Evolutionary conservation across 2,888 invertebrate genomes (phyloP).

Genomic region (Leptura quadrifasciata): DNA sequence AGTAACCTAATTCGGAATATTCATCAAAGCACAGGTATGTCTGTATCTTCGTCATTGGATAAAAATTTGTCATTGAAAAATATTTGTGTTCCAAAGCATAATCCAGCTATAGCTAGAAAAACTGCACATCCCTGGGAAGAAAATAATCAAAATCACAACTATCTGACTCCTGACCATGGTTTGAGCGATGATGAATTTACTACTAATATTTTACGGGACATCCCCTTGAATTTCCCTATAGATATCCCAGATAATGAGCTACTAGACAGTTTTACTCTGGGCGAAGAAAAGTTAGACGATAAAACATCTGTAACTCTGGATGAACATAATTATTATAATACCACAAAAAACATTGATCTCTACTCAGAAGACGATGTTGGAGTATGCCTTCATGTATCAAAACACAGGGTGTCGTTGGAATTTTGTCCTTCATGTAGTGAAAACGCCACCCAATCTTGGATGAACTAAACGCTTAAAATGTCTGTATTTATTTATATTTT

Average conservation of each 20-base stretch:
- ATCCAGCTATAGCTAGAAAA: slow-evolving; percentile 55
- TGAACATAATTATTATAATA: slow-evolving; percentile 69
- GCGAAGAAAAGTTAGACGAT: slow-evolving; percentile 24
- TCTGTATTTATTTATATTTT: slow-evolving; percentile 64
- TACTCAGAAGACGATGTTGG: slow-evolving; percentile 71
- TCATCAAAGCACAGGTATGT: slow-evolving; percentile 69
- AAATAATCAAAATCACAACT: slow-evolving; percentile 47
- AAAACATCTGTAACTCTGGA: slow-evolving; percentile 43
- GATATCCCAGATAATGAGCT: slow-evolving; percentile 50
- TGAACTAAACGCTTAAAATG: slow-evolving; percentile 63
- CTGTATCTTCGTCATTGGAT: slow-evolving; percentile 69
- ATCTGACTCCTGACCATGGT: slow-evolving; percentile 50
- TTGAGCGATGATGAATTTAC: slow-evolving; percentile 52
- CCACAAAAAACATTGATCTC: slow-evolving; percentile 18
- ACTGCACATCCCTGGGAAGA: slow-evolving; percentile 62
- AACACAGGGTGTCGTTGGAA: slow-evolving; percentile 76
- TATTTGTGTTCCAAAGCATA: slow-evolving; percentile 60
- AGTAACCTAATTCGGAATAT: slow-evolving; percentile 75
- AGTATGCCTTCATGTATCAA: slow-evolving; percentile 77
- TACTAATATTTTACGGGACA: slow-evolving; percentile 50
- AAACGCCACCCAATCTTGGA: slow-evolving; percentile 70
- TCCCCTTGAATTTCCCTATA: slow-evolving; percentile 51
- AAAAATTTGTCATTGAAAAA: slow-evolving; percentile 61
- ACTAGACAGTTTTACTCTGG: slow-evolving; percentile 43
- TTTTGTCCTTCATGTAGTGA: slow-evolving; percentile 77